Base-by-base conservation (phyloP, 23 tunicate genomes). In the Clavelina lepadiformis region DNA sequence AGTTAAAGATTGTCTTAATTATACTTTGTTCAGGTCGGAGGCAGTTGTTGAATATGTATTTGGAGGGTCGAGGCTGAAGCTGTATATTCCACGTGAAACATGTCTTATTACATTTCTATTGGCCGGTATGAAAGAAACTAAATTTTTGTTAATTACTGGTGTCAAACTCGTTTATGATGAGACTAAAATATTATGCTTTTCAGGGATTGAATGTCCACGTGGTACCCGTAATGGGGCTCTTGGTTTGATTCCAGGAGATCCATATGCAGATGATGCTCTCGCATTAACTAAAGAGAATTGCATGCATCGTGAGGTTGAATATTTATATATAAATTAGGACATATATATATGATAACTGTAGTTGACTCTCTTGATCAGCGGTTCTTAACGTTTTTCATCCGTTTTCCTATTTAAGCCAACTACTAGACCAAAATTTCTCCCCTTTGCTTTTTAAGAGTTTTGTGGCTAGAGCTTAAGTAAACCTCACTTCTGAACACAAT, bases 301-400 rank as follows among this genome's bases (percentile, higher is more conserved):
- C 61, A 78, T 79, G 88, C 94, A 93, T 54, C 67, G 92, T 68
- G 98, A 93, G 83, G 98, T 89, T n/a, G n/a, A n/a, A n/a, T n/a
- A n/a, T n/a, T n/a, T n/a, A n/a, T n/a, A n/a, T n/a, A n/a, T n/a
- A n/a, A n/a, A n/a, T n/a, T n/a, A n/a, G n/a, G n/a, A n/a, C n/a
- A n/a, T n/a, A n/a, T n/a, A n/a, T n/a, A n/a, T n/a, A n/a, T n/a
- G n/a, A n/a, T n/a, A n/a, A n/a, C n/a, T n/a, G n/a, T n/a, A n/a
- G n/a, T n/a, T n/a, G n/a, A n/a, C n/a, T n/a, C n/a, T n/a, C n/a
- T n/a, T n/a, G n/a, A n/a, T n/a, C n/a, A n/a, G n/a, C n/a, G n/a
- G n/a, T n/a, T n/a, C n/a, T n/a, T n/a, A n/a, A n/a, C n/a, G n/a
- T n/a, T n/a, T n/a, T n/a, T n/a, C n/a, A n/a, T n/a, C n/a, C n/a